Base-by-base conservation (phyloP, 2,797 vertebrate species). In the Microctenopoma stevenorrisi region DNA sequence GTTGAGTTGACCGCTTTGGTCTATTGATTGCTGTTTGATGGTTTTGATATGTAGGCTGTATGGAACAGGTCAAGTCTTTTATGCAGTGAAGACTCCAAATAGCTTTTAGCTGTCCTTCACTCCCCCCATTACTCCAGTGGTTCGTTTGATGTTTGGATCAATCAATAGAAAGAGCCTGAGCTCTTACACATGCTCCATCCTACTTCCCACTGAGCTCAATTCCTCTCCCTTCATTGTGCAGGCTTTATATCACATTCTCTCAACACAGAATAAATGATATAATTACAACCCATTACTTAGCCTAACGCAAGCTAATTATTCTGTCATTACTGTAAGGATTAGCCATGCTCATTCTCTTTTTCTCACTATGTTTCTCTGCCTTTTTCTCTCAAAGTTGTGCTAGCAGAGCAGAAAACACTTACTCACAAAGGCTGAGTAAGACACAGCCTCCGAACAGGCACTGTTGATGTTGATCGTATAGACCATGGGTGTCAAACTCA, bases 11-110 rank as follows among this genome's bases (percentile, higher is more conserved):
- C 92, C 91, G 89, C 88, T 93, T 91, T 92, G 91, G 91, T 93
- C 91, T 92, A 93, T 93, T 92, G 92, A 93, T 93, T 93, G 92
- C 88, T 86, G 88, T 91, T 92, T 93, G 92, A 92, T 92, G 90
- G 92, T 91, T 92, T 92, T 93, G 92, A 93, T 93, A 91, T 91
- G 92, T 93, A 88, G 90, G 90, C 88, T 93, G 92, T 84, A 86
- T 89, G 88, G 91, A 93, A 89, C 91, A 90, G 92, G 92, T 93
- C 92, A 92, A 90, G 89, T 92, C 92, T 92, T 92, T 92, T 92
- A 92, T 91, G 90, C 92, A 92, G 86, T 75, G 82, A 90, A 90
- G 87, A 86, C 91, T 90, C 87, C 91, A 92, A 92, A 93, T 93
- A 93, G 92, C 92, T 93, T 93, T 93, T 93, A 91, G 92, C 88